Evolutionary conservation across 2,797 vertebrate genomes (phyloP).

Genomic region (Trachops cirrhosus): DNA sequence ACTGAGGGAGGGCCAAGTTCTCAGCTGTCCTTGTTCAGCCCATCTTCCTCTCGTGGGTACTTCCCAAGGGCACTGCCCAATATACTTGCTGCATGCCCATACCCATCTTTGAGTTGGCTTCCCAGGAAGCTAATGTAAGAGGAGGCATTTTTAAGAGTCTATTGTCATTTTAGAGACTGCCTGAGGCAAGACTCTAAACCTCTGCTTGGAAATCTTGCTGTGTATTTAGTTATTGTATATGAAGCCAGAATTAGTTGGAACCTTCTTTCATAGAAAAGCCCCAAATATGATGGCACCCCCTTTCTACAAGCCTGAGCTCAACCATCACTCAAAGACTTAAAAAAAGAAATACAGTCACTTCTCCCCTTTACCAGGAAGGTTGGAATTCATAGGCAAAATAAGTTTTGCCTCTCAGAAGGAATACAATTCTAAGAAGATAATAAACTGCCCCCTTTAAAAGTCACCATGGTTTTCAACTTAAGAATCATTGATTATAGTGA

Average conservation of each 20-base stretch:
- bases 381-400: neutral
- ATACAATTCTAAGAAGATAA: neutral
- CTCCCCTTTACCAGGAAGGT: neutral
- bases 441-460: neutral
- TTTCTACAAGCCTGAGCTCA: neutral
- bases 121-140: no score
- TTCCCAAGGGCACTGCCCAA: neutral
- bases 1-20: neutral
- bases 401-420: neutral
- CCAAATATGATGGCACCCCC: neutral
- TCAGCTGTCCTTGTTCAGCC: neutral
- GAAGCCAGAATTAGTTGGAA: neutral
- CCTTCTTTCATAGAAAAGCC: neutral
- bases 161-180: neutral
- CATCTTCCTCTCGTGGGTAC: no score
- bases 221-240: neutral
- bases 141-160: neutral
- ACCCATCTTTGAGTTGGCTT: neutral
- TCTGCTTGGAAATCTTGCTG: neutral
- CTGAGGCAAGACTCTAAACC: neutral
- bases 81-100: neutral
- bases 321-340: neutral
- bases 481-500: neutral
- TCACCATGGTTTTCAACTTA: neutral
- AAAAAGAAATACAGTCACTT: neutral